phyloP scores from a whole-genome alignment of 1,140 invertebrate genomes.

The Euglossa dilemma region DNA sequence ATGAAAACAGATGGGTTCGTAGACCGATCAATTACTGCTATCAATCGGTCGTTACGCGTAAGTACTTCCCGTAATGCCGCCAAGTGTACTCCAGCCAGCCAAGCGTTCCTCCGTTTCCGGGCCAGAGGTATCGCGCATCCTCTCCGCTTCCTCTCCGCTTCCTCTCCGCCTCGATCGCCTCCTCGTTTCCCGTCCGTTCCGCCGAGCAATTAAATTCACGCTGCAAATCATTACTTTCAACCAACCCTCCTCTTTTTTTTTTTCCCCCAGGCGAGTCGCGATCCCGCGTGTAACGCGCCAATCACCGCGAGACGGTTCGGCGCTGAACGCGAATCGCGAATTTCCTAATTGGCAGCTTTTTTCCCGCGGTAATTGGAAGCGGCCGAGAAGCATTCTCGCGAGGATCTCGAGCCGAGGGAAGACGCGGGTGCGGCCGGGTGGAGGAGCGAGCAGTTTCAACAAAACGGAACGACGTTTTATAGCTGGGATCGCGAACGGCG shows the following conservation, averaged over 20 bases:
- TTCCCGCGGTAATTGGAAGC: conserved; percentile 56
- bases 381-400: conserved; percentile 12
- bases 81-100: not conserved
- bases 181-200: not conserved
- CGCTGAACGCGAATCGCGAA: conserved; percentile 31
- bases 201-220: conserved; percentile 7
- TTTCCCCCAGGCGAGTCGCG: not conserved
- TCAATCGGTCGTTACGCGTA: not conserved
- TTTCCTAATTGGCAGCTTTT: conserved; percentile 64
- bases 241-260: not conserved
- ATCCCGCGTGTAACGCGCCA: conserved; percentile 8
- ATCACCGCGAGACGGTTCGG: conserved; percentile 27
- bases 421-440: not conserved
- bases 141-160: too few relatives aligned
- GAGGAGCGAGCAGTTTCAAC: conserved; percentile 11
- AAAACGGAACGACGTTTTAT: conserved; percentile 28
- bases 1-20: not conserved
- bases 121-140: not conserved
- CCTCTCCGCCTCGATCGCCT: not conserved
- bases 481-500: conserved; percentile 2
- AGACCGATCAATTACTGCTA: not conserved
- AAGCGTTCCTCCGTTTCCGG: not conserved
- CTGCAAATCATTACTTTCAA: conserved; percentile 16
- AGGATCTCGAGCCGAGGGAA: conserved; percentile 24
- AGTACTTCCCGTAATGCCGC: not conserved